Evolutionary conservation across 2,797 vertebrate genomes (phyloP).

Genomic region (Thalassophryne amazonica): DNA sequence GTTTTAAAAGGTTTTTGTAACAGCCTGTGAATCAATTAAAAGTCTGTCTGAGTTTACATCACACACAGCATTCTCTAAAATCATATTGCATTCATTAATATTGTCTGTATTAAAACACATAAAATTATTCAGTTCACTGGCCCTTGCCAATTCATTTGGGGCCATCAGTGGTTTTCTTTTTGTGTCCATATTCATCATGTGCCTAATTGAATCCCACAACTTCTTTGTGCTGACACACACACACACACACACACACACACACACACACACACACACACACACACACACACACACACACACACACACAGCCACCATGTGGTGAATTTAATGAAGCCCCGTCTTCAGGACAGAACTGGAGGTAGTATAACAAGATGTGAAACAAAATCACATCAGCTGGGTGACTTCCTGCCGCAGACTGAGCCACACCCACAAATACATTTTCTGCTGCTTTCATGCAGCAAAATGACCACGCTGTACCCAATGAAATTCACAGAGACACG

Average conservation of each 20-base stretch:
- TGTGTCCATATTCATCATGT: no score
- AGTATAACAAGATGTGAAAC: neutral
- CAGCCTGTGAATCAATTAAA: no score
- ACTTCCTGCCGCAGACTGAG: conserved; percentile 7
- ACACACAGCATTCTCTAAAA: no score
- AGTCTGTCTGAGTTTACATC: no score
- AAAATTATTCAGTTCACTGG: no score
- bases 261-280: neutral
- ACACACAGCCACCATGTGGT: conserved; percentile 5
- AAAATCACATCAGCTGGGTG: conserved; percentile 8
- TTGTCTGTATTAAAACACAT: no score
- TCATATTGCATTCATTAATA: no score
- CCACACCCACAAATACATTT: conserved; percentile 1
- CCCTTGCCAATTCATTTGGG: no score
- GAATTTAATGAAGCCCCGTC: conserved; percentile 23
- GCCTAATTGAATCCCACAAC: no score
- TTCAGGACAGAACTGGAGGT: conserved; percentile 7
- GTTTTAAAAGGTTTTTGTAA: no score
- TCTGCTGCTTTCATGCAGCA: neutral
- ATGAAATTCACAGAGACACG: conserved; percentile 1
- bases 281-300: neutral
- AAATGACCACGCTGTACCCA: conserved; percentile 14
- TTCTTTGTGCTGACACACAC: no score
- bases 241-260: neutral
- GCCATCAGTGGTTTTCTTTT: no score